Base-by-base conservation (phyloP, 1,140 invertebrate genomes). In the Steinernema khuongi region DNA sequence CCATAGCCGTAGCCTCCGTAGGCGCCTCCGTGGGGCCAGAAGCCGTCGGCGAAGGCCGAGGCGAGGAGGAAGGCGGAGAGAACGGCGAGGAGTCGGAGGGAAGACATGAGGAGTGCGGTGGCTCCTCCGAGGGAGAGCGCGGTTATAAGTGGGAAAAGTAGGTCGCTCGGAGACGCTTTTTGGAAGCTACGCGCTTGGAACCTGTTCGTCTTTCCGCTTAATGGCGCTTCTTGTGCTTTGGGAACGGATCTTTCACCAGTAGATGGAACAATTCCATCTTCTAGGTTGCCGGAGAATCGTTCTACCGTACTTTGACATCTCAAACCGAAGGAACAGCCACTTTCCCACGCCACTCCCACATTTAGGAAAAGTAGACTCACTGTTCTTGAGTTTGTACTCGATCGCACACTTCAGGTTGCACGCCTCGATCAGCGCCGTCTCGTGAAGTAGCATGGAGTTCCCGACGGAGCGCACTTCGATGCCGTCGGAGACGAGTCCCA, bases 381-480 rank as follows among this genome's bases (percentile, higher is more conserved):
- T 89, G 86, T 99, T 97, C 88, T 96, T 96, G 28, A 95, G 88
- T 85, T 97, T 93, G 87, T 94, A 98, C 87, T 99, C 95, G 79
- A 99, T 95, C 1, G 96, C 96, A 19, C 95, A 95, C 88, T 97
- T 98, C 0, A 99, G 88, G 88, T 99, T 99, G 82, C 98, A 97
- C 0, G 96, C 95, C 88, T 99, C 96, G 18, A 97, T 94, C 1
- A 99, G 87, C 32, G 94, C 94, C 26, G 96, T 97, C 86, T 98
- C 91, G 83, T 98, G 94, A 66, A 99, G 89, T 0, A 93, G 93
- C 36, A 96, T 87, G 1, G 95, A 96, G 87, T 99, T 99, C 18
- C 96, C 96, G 60, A 99, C 96, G 86, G 94, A 97, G 79, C 93
- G 89, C 1, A 96, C 91, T 88, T 96, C 94, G 76, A 95, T 93